Evolutionary conservation across 2,888 invertebrate genomes (phyloP), one percentile per base, ranked within the genome.

Genomic region (Drosophila hamatofila): DNA sequence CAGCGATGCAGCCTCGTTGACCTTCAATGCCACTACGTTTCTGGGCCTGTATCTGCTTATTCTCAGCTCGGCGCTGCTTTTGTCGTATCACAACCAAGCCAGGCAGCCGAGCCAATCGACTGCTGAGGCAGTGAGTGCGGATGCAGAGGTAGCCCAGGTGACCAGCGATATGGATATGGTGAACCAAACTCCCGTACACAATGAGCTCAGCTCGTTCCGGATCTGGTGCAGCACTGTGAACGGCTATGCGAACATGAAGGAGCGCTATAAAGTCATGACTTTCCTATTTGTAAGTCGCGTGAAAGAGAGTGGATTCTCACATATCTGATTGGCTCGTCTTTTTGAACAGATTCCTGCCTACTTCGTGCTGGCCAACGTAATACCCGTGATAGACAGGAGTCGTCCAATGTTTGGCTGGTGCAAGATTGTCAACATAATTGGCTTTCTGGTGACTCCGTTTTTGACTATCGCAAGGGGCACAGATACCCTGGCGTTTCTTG

Each of bases 181-280:
- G 3, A 49, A 25, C 1, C 55, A 18, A 1, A 16, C n/a, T 8
- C 51, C 52, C 0, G 52, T 52, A n/a, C 51, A 37, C 25, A 33
- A 11, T 0, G 14, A 42, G 8, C 30, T 62, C 7, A 49, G 25
- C 1, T 25, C 6, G 1, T 16, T n/a, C 1, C 12, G 16, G 0
- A 21, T 83, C 42, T 83, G 84, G 87, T 51, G 55, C 69, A n/a
- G n/a, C 0, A 41, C 77, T 8, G 71, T 83, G 0, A 77, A 86
- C 33, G 84, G 77, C 3, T 37, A 18, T 21, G 7, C 3, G 1
- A 66, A 57, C 16, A 62, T 85, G 51, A 35, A 25, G 18, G 69
- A 72, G 4, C 42, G 7, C 23, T 23, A 48, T 21, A 18, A 16
- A 16, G 0, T 18, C 7, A 11, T 60, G 27, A 41, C 14, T 0